Evolutionary conservation across 2,797 vertebrate species (phyloP).

Genomic region (Scleropages formosus): DNA sequence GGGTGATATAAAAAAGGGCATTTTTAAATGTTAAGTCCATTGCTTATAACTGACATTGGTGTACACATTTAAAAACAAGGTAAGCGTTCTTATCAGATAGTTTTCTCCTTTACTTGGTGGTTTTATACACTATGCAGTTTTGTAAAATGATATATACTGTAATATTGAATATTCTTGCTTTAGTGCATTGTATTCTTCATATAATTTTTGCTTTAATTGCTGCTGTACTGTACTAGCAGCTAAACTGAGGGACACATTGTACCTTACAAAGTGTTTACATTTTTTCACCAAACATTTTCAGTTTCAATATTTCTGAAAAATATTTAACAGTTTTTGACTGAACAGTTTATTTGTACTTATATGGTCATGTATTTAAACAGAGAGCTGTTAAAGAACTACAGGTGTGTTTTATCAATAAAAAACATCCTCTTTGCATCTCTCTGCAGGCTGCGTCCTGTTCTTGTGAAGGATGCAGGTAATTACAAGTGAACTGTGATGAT

Average conservation of each 20-base stretch:
- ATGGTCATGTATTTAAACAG: conserved; percentile 58
- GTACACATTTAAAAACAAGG: too few species aligned
- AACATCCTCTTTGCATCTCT: conserved; percentile 57
- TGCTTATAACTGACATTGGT: neutral
- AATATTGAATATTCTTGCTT: neutral
- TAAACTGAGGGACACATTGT: neutral
- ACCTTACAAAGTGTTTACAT: conserved; percentile 6
- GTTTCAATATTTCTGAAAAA: conserved; percentile 14
- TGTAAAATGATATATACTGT: neutral
- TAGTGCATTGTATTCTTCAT: neutral
- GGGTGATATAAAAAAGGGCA: conserved; percentile 1
- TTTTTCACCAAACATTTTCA: conserved; percentile 5
- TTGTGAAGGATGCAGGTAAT: too few species aligned
- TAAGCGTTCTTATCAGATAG: too few species aligned
- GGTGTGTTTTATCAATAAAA: conserved; percentile 50
- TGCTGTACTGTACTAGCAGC: conserved; percentile 22
- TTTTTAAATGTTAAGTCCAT: neutral
- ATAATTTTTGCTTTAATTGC: neutral
- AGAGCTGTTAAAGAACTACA: conserved; percentile 62
- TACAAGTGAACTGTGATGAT: too few species aligned
- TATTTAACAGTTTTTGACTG: conserved; percentile 6
- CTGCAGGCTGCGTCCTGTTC: neutral
- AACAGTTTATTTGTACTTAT: neutral
- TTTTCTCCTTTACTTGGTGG: neutral
- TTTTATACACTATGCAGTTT: conserved; percentile 27